phyloP scores from a whole-genome alignment of 2,888 invertebrate species.

The Watsonalla cultraria region DNA sequence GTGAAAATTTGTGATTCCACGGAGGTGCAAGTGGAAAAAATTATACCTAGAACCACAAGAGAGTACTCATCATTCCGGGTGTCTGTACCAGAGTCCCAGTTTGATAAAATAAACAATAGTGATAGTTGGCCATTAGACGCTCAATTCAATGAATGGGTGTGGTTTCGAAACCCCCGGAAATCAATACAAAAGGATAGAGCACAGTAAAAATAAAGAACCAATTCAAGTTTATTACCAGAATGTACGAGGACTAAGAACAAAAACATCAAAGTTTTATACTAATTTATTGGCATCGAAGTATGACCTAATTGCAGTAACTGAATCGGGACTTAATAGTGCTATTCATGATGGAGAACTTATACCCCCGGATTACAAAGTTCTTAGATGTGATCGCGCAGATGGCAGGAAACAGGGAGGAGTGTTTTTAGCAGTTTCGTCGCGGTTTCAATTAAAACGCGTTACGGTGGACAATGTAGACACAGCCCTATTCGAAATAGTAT shows the following conservation, averaged over 20 bases:
- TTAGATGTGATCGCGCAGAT: conserved; percentile 8
- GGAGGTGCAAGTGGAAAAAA: conserved; percentile 8
- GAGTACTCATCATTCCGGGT: conserved; percentile 17
- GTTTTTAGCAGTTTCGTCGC: background rate
- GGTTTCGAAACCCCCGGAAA: no score
- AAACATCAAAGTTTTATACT: background rate
- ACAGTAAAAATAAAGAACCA: background rate
- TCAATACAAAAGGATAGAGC: no score
- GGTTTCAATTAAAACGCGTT: conserved; percentile 7
- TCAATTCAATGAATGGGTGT: conserved; percentile 15
- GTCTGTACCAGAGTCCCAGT: conserved; percentile 11
- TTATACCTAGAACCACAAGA: conserved; percentile 11
- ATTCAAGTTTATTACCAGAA: background rate
- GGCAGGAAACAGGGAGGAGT: conserved; percentile 5
- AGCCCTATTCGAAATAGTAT: conserved; percentile 6
- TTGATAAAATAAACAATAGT: conserved; percentile 5
- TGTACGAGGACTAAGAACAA: background rate
- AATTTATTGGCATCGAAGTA: background rate
- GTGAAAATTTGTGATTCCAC: conserved; percentile 5
- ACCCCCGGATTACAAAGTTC: conserved; percentile 1
- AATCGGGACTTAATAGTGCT: background rate
- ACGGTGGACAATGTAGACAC: conserved; percentile 6
- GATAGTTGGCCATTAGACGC: conserved; percentile 13
- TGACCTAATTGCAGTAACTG: background rate
- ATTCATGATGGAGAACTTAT: background rate